These are phyloP conservation scores for Pterobdella sp. DNA, from an alignment of 2,888 invertebrate genomes.

Conservation along the genomic window DNA sequence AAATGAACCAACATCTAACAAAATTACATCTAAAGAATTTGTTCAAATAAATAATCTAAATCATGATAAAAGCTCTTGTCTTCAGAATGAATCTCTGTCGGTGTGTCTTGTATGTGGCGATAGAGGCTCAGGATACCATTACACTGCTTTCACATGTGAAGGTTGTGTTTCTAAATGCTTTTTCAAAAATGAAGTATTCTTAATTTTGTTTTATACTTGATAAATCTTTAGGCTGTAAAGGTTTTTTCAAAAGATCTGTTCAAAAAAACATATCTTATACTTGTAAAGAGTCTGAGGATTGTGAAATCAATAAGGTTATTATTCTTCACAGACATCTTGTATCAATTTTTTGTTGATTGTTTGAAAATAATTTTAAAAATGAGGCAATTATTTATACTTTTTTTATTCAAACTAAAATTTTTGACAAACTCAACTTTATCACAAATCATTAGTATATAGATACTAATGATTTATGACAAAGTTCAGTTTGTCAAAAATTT, in stretches of 20 bases:
- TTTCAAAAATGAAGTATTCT: not conserved
- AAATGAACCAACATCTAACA: not conserved
- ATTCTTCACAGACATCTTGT: not conserved
- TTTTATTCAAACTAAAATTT: too few relatives aligned
- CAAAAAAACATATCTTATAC: conserved; percentile 48
- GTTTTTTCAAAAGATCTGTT: conserved; percentile 51
- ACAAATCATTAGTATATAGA: too few relatives aligned
- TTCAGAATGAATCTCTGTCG: conserved; percentile 10
- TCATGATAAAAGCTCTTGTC: not conserved
- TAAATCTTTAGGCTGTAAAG: conserved; percentile 52
- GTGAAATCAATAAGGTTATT: conserved; percentile 45
- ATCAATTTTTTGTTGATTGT: not conserved
- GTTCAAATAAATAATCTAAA: too few relatives aligned
- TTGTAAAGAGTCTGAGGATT: conserved; percentile 46
- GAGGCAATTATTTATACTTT: too few relatives aligned
- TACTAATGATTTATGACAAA: too few relatives aligned
- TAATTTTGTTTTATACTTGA: too few relatives aligned
- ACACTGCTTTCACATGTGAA: conserved; percentile 50
- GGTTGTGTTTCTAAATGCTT: not conserved
- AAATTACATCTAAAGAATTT: not conserved
- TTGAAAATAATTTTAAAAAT: too few relatives aligned
- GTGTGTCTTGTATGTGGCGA: conserved; percentile 48
- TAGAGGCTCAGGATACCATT: conserved; percentile 49
- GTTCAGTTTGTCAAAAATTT: too few relatives aligned
- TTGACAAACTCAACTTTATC: too few relatives aligned